Evolutionary conservation across 2,797 vertebrate genomes (phyloP).

Genomic region (Malacoraja senta): DNA sequence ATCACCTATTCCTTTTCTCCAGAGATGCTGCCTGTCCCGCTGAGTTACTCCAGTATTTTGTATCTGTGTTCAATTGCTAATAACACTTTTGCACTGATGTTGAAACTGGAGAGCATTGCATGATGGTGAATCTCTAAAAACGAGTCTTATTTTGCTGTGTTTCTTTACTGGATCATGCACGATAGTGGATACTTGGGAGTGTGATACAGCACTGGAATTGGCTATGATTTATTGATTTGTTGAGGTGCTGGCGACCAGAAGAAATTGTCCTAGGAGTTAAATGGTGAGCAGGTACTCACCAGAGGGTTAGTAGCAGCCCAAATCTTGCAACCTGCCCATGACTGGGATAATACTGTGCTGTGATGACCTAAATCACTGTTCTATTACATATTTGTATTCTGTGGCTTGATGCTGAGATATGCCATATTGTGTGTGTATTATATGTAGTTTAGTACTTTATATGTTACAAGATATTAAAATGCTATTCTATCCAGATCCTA

Average conservation of each 20-base stretch:
- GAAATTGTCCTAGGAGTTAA: neutral
- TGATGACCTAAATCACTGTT: neutral
- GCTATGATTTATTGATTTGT: conserved; percentile 21
- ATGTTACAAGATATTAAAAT: conserved; percentile 30
- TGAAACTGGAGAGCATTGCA: neutral
- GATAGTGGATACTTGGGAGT: conserved; percentile 17
- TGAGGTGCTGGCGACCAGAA: neutral
- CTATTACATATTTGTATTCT: neutral
- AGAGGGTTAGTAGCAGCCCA: neutral
- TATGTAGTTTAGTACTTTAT: conserved; percentile 9
- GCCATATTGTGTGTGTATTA: conserved; percentile 9
- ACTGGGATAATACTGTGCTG: neutral
- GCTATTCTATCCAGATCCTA: neutral
- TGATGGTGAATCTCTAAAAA: neutral
- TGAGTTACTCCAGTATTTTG: no score
- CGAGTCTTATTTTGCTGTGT: neutral
- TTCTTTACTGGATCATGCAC: neutral
- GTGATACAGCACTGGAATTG: neutral
- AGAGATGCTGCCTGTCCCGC: no score
- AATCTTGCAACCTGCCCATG: neutral
- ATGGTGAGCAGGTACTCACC: conserved; percentile 16
- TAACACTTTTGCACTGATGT: neutral
- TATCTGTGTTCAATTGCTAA: no score
- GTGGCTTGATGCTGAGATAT: neutral
- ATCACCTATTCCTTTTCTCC: no score